Percentiles rank a stretch among this genome's conserved stretches.
Evolutionary conservation across 2,797 vertebrate species (phyloP).

Genomic region (Morelia viridis): DNA sequence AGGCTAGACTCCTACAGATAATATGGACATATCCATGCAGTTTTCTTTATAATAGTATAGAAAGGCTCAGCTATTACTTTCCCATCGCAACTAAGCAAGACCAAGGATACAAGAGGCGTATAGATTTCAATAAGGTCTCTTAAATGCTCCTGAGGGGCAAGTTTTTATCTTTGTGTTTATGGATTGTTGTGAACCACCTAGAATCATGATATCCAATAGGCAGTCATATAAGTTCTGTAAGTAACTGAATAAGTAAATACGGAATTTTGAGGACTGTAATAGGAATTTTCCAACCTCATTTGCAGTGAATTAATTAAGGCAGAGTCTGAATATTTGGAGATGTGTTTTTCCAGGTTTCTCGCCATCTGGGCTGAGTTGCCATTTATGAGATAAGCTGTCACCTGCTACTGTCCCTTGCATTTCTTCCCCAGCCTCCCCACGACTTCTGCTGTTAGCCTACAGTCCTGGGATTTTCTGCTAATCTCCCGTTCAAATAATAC

Average conservation of each 20-base stretch:
- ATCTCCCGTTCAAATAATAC: background rate
- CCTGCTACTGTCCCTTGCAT: background rate
- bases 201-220: background rate
- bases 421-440: background rate
- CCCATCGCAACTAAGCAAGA: background rate
- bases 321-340: background rate
- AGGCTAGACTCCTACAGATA: background rate
- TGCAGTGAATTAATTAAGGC: background rate
- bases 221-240: background rate
- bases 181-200: background rate
- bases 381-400: background rate
- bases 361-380: background rate
- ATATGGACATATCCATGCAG: background rate
- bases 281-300: background rate
- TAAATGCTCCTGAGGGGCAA: background rate
- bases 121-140: background rate
- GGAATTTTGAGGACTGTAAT: background rate
- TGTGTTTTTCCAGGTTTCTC: fast-evolving
- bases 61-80: background rate
- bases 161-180: background rate
- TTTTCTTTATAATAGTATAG: background rate
- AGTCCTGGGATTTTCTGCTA: background rate
- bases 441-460: background rate
- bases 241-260: background rate
- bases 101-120: background rate